Evolutionary conservation across 2,113 vertebrate genomes (phyloP), one percentile per base, ranked within the genome.

Genomic region (Pangasianodon hypophthalmus): DNA sequence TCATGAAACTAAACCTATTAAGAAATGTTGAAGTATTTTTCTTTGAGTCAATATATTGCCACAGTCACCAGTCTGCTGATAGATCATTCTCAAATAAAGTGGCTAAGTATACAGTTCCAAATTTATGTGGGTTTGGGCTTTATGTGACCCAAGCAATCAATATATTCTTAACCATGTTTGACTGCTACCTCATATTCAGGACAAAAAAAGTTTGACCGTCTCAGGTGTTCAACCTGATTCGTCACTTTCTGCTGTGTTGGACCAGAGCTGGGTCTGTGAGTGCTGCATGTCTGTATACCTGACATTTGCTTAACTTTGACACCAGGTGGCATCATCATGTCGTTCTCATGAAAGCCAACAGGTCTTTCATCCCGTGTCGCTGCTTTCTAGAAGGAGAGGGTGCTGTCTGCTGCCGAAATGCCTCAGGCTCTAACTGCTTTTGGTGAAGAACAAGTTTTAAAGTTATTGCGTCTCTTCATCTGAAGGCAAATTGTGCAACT

Each of bases 371-470:
- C 52, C 24, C 58, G 37, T 84, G 37, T 75, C 41, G 24, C 50
- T 24, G 48, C 16, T 84, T 56, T 79, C 44, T 62, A 32, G 50
- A 32, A 73, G 69, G 56, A 79, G 60, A 62, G 54, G 21, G 26
- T 79, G 10, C 54, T 50, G 44, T 64, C 75, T 85, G 71, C 56
- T 64, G 71, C 79, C 11, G 44, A 41, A 26, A 16, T 80, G 88
- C 88, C 88, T 52, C 54, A 64, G 88, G 88, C 83, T 37, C 6
- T 89, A 89, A 89, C 88, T 89, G 88, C 83, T 89, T 89, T 89
- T 64, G 48, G 58, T 79, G 83, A 41, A 79, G 58, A 89, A 89
- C 69, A 41, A 85, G 87, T 88, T 84, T 84, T 48, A 46, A 85
- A 58, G 52, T 85, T 89, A 79, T 50, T 58, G 52, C 24, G 41